Percentiles rank a stretch among this genome's conserved stretches.
Evolutionary conservation across 2,888 invertebrate genomes (phyloP).

Genomic region (Chymomyza procnemis): DNA sequence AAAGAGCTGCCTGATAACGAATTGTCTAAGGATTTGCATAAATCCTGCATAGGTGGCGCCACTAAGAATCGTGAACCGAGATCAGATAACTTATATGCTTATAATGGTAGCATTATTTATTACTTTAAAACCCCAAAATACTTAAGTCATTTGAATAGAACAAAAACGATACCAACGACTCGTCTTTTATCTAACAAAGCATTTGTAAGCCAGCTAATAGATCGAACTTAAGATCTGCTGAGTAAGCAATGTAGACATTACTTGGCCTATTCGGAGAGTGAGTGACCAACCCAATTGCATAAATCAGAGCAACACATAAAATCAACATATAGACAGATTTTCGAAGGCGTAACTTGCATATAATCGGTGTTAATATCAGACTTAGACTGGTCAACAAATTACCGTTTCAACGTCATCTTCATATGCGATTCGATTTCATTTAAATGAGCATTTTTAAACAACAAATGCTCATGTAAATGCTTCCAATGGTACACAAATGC

Average conservation of each 20-base stretch:
- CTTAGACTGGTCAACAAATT: constrained; percentile 69
- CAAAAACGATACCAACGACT: not conserved
- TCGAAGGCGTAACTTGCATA: constrained; percentile 43
- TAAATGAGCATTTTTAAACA: constrained; percentile 55
- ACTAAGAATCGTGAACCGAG: too few relatives aligned
- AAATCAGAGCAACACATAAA: constrained; percentile 56
- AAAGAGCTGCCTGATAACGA: too few relatives aligned
- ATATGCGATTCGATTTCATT: constrained; percentile 58
- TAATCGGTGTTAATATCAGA: constrained; percentile 70
- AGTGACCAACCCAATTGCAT: constrained; percentile 55
- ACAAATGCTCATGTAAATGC: constrained; percentile 70
- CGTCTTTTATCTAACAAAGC: not conserved
- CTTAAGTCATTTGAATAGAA: not conserved
- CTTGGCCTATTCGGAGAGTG: constrained; percentile 66
- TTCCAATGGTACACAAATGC: constrained; percentile 11
- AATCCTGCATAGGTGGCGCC: too few relatives aligned
- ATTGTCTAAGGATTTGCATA: too few relatives aligned
- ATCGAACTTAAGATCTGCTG: constrained; percentile 64
- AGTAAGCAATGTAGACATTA: constrained; percentile 71
- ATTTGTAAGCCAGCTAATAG: constrained; percentile 40
- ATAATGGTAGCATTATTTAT: too few relatives aligned
- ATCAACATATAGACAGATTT: not conserved
- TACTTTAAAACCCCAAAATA: not conserved
- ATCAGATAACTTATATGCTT: too few relatives aligned
- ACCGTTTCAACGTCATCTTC: constrained; percentile 61